Evolutionary conservation across 1,140 invertebrate species (phyloP).

Genomic region (Branchinecta lindahli): DNA sequence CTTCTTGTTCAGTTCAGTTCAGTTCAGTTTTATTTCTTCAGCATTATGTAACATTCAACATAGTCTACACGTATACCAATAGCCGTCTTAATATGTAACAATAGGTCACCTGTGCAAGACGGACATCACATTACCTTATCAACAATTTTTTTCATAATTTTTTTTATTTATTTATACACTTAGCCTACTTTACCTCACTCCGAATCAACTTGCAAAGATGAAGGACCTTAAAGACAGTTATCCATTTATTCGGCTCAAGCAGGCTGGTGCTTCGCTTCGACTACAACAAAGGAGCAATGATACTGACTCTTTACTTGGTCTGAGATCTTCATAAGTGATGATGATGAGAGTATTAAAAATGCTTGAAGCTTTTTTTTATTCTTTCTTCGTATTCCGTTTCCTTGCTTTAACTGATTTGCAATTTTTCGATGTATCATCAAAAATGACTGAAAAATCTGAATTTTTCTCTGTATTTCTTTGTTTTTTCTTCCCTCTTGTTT

Average conservation of each 20-base stretch:
- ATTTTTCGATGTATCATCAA: background rate
- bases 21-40: too few relatives aligned
- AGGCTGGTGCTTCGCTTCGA: constrained; percentile 3
- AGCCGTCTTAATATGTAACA: too few relatives aligned
- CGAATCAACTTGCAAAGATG: constrained; percentile 10
- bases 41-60: too few relatives aligned
- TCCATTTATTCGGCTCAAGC: background rate
- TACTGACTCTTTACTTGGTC: background rate
- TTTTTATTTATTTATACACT: too few relatives aligned
- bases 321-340: background rate
- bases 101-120: too few relatives aligned
- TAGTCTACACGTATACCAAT: too few relatives aligned
- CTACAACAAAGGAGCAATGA: background rate
- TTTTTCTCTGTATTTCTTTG: background rate
- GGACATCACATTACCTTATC: too few relatives aligned
- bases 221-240: constrained; percentile 7
- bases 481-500: constrained; percentile 6
- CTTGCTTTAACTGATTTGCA: background rate
- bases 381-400: too few relatives aligned
- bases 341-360: background rate
- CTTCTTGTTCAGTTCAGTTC: too few relatives aligned
- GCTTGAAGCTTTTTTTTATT: too few relatives aligned
- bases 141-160: too few relatives aligned
- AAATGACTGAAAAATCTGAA: background rate
- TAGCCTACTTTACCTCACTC: too few relatives aligned